Conservation (phyloP, 2,113 vertebrate genomes). For the Sceloporus tristichus region DNA sequence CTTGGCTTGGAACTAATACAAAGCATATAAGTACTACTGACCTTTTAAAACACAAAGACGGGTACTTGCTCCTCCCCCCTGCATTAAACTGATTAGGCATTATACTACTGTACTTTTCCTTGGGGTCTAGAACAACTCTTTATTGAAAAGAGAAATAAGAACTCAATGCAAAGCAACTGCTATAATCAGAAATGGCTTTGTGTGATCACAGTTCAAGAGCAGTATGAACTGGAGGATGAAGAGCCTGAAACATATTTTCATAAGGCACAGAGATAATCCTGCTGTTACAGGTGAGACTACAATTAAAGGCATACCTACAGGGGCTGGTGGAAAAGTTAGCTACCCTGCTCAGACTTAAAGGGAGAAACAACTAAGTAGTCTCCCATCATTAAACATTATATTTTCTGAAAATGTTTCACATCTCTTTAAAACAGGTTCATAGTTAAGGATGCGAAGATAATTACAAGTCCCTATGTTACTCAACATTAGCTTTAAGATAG, state of each 20-base stretch:
- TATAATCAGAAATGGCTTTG: neutral
- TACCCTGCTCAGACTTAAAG: neutral
- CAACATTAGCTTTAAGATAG: neutral
- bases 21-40: too few species aligned
- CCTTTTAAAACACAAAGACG: neutral
- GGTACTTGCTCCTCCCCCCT: neutral
- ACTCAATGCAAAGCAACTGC: neutral
- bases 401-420: neutral
- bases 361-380: neutral
- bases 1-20: too few species aligned
- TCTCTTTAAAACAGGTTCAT: neutral
- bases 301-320: neutral
- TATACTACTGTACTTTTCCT: neutral
- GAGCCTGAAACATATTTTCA: neutral
- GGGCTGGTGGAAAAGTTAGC: neutral
- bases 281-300: neutral
- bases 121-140: neutral
- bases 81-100: neutral
- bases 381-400: neutral
- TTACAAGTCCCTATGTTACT: neutral
- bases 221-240: neutral
- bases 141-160: neutral
- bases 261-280: too few species aligned
- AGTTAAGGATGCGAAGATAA: neutral
- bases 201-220: neutral